A percentile compares a stretch with the other conserved stretches of the same genome.
phyloP scores from a whole-genome alignment of 2,113 vertebrate species.

The Damaliscus lunatus region DNA sequence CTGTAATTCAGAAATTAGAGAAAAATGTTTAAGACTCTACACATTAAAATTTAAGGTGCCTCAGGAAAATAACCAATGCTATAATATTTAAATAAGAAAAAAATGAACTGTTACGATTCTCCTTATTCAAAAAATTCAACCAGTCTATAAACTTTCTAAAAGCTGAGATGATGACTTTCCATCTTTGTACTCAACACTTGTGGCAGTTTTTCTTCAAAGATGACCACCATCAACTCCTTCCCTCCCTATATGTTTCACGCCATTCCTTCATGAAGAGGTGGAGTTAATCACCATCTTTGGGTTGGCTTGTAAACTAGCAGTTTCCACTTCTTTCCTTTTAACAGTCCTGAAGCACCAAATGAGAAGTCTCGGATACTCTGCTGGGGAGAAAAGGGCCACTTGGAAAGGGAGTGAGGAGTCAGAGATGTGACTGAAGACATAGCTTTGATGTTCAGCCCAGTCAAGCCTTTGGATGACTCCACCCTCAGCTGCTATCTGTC shows the following conservation, averaged over 20 bases:
- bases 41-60: not conserved
- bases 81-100: not conserved
- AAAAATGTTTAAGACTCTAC: not conserved
- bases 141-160: not conserved
- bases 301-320: not conserved
- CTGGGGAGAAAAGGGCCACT: not conserved
- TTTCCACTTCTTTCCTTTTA: not conserved
- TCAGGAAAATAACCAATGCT: not conserved
- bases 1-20: constrained; percentile 75
- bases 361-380: not conserved
- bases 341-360: not conserved
- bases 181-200: not conserved
- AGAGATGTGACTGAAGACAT: not conserved
- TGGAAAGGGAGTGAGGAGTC: not conserved
- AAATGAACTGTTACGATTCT: not conserved
- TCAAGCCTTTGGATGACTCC: not conserved
- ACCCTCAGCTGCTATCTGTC: not conserved
- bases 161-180: not conserved
- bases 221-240: not conserved
- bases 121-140: not conserved
- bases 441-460: not conserved
- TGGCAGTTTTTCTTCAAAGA: not conserved
- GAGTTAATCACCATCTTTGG: not conserved
- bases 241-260: not conserved
- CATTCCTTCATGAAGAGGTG: not conserved